Conservation (phyloP, 1,140 invertebrate genomes). For the Ruditapes philippinarum region DNA sequence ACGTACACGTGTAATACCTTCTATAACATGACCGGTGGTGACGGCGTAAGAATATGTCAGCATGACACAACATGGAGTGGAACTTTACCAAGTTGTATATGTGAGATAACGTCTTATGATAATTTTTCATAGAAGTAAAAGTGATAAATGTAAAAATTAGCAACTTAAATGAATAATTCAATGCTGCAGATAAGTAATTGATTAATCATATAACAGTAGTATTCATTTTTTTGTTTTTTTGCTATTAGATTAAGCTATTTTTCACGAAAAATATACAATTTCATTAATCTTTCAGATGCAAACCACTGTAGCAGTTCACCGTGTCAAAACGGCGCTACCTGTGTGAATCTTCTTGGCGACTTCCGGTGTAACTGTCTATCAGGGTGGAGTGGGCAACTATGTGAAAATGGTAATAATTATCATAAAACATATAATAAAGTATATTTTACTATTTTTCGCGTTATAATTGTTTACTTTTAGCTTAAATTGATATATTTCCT, state of each 20-base stretch:
- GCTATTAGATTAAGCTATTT: no score
- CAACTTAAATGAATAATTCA: no score
- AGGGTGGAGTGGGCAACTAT: conserved; percentile 15
- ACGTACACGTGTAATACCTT: conserved; percentile 32
- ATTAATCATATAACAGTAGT: no score
- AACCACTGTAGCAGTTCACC: conserved; percentile 41
- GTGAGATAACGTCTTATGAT: conserved; percentile 23
- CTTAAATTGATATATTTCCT: neutral
- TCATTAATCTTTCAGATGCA: neutral
- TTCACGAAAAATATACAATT: neutral
- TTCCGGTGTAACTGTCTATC: neutral
- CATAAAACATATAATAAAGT: no score
- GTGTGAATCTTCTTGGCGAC: conserved; percentile 22
- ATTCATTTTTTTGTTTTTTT: no score
- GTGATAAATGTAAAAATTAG: no score
- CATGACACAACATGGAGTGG: conserved; percentile 39
- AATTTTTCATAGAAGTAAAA: no score
- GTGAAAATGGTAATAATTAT: conserved; percentile 17
- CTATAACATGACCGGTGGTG: conserved; percentile 29
- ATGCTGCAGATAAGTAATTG: no score
- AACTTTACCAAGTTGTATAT: conserved; percentile 29
- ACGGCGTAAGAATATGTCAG: conserved; percentile 24
- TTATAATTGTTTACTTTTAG: neutral
- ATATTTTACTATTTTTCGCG: neutral
- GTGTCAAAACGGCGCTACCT: conserved; percentile 41